Base-by-base conservation (phyloP, 2,888 invertebrate species). In the Dastarcus helophoroides region DNA sequence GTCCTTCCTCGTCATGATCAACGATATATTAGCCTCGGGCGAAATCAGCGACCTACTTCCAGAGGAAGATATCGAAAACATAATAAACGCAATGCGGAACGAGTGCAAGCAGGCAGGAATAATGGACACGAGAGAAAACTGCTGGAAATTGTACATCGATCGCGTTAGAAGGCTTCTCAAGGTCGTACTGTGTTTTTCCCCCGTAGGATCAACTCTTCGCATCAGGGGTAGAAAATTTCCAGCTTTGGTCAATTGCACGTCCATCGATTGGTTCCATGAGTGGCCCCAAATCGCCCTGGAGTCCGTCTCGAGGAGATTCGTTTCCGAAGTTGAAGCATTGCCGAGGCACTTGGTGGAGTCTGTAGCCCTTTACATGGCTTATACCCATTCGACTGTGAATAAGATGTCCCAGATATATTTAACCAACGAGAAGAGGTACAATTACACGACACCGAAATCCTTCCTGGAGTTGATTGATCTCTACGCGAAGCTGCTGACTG, bases 181-280 rank as follows among this genome's bases (percentile, higher is more conserved):
- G 67, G 67, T 71, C 29, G 81, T 94, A 8, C 63, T 95, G 2
- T 94, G 93, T 56, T 94, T 94, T 61, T 94, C 93, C 0, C 94
- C 94, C 0, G 93, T 94, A 31, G 94, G 94, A 0, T 78, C 81
- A 0, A 90, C 88, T 0, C 65, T 95, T 10, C 67, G 94, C 29
- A 68, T 89, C 7, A 72, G 94, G 31, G 81, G 85, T 3, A 72
- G 94, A 30, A 90, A 93, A 60, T 95, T 95, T 64, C 94, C 94
- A 0, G 90, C 94, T 0, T 64, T 95, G 17, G 83, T 89, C 10
- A 94, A 86, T 63, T 90, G 90, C 54, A 88, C 91, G 0, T 76
- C 85, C 9, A 91, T 94, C 41, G 81, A 94, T 60, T 94, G 94
- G 93, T 94, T 94, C 63, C 91, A 94, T 56, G 88, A 91, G 53